These are phyloP conservation scores for Apus apus DNA, from an alignment of 2,113 vertebrate genomes.

Conservation along the genomic window DNA sequence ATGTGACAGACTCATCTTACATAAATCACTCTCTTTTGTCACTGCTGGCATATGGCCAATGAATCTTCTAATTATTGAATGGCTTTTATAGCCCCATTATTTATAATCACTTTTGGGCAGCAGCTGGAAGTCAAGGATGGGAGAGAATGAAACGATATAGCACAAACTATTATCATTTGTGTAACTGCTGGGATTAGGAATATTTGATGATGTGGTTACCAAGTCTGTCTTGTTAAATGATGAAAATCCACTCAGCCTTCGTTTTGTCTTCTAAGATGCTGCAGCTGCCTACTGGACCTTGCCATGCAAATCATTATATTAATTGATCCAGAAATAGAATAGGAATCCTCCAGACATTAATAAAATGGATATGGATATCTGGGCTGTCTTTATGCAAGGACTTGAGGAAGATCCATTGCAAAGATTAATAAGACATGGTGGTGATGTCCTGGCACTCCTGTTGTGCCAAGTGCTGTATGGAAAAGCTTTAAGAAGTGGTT, in stretches of 20 bases:
- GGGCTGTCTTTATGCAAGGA: background rate
- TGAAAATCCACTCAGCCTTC: background rate
- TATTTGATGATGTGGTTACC: constrained; percentile 22
- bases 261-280: background rate
- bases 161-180: constrained; percentile 50
- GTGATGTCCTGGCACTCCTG: background rate
- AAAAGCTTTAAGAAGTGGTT: background rate
- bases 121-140: constrained; percentile 68
- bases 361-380: background rate
- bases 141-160: constrained; percentile 31
- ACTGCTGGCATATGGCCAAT: constrained; percentile 75
- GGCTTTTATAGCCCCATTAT: constrained; percentile 77
- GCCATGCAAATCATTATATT: background rate
- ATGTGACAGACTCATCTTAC: constrained; percentile 66
- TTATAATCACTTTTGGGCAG: constrained; percentile 76
- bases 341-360: background rate
- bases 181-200: constrained; percentile 56
- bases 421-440: background rate
- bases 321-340: background rate
- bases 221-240: background rate
- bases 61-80: constrained; percentile 76
- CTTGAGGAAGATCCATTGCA: background rate
- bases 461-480: background rate
- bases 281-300: background rate
- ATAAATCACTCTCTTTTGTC: constrained; percentile 75